A percentile compares a stretch with the other conserved stretches of the same genome.
Conservation (phyloP, 2,797 vertebrate genomes). For the Ataeniobius toweri region DNA sequence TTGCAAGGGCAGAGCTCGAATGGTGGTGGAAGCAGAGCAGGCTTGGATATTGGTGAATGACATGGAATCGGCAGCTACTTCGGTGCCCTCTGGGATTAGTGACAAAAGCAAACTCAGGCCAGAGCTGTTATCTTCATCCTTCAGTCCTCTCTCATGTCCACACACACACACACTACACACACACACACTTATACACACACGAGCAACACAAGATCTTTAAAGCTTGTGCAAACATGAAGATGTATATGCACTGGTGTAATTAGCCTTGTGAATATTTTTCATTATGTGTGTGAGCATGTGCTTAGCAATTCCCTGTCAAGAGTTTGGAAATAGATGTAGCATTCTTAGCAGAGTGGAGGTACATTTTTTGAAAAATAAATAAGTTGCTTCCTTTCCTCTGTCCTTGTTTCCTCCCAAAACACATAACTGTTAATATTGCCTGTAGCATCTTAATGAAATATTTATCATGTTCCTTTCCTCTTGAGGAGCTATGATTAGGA, state of each 20-base stretch:
- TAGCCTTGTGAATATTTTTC: constrained; percentile 44
- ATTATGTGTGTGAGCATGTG: constrained; percentile 32
- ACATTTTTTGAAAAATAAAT: constrained; percentile 49
- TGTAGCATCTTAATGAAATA: constrained; percentile 28
- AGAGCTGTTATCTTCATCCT: constrained; percentile 70
- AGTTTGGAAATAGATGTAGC: constrained; percentile 17
- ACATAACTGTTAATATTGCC: constrained; percentile 12
- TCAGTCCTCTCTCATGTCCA: constrained; percentile 62
- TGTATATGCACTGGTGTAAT: constrained; percentile 37
- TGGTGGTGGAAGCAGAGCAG: constrained; percentile 49
- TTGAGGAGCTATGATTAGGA: constrained; percentile 16
- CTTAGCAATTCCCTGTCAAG: constrained; percentile 21
- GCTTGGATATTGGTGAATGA: constrained; percentile 66
- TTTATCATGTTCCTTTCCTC: constrained; percentile 20
- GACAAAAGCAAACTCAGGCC: constrained; percentile 64
- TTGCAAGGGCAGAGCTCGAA: constrained; percentile 62
- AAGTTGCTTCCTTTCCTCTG: constrained; percentile 22
- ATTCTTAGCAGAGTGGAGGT: constrained; percentile 23
- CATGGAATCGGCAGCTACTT: constrained; percentile 60
- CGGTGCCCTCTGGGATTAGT: constrained; percentile 63
- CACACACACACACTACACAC: constrained; percentile 4
- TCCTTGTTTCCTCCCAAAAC: constrained; percentile 35
- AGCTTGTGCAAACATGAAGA: constrained; percentile 25
- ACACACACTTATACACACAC: not conserved
- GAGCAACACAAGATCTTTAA: constrained; percentile 16